A percentile compares a stretch with the other conserved stretches of the same genome.
Evolutionary conservation across 1,140 invertebrate genomes (phyloP).

Genomic region (Stegodyphus mimosarum): DNA sequence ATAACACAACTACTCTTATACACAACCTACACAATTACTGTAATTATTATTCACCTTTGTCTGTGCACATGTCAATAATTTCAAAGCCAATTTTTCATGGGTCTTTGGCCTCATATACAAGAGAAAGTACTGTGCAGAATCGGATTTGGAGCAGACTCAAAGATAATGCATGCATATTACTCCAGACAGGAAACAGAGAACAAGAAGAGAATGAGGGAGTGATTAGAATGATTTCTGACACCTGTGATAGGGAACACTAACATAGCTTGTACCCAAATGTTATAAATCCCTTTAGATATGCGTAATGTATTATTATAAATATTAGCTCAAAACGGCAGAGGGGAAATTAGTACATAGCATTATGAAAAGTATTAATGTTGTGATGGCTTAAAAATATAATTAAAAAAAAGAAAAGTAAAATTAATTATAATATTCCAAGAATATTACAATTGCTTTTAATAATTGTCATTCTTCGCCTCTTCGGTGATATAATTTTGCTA

Average conservation of each 20-base stretch:
- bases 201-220: neutral
- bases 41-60: slow-evolving; percentile 16
- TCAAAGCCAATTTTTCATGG: slow-evolving; percentile 20
- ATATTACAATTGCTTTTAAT: too few relatives aligned
- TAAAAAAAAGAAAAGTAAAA: too few relatives aligned
- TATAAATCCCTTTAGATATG: too few relatives aligned
- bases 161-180: neutral
- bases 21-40: slow-evolving; percentile 20
- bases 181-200: neutral
- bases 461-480: too few relatives aligned
- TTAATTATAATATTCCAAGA: too few relatives aligned
- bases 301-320: too few relatives aligned
- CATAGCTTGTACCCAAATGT: too few relatives aligned
- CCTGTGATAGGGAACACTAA: neutral
- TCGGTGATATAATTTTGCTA: too few relatives aligned
- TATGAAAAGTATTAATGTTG: too few relatives aligned
- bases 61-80: slow-evolving; percentile 17
- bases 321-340: too few relatives aligned
- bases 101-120: slow-evolving; percentile 33
- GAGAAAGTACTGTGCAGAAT: slow-evolving; percentile 1
- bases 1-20: neutral
- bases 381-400: too few relatives aligned
- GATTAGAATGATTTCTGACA: neutral
- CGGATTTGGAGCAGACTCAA: slow-evolving; percentile 12
- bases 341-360: too few relatives aligned